These are phyloP conservation scores for Carollia perspicillata DNA, from an alignment of 2,113 vertebrate genomes.

Conservation along the genomic window DNA sequence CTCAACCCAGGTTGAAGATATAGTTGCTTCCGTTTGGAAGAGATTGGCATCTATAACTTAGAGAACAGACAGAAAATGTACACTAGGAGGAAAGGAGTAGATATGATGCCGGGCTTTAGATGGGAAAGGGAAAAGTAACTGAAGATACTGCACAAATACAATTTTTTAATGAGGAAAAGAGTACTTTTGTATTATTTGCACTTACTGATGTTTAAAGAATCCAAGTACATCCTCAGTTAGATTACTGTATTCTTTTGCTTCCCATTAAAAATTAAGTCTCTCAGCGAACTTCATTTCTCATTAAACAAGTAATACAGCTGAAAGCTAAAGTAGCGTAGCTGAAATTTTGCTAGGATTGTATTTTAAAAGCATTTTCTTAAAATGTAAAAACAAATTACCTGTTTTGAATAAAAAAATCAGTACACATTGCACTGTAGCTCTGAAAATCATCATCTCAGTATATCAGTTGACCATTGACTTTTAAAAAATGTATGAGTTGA, in stretches of 20 bases:
- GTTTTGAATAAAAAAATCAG: constrained; percentile 65
- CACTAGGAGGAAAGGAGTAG: neutral
- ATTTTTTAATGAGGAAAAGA: neutral
- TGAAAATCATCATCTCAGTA: constrained; percentile 54
- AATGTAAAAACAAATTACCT: constrained; percentile 20
- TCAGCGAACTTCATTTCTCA: constrained; percentile 25
- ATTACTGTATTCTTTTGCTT: neutral
- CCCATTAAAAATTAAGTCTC: constrained; percentile 30
- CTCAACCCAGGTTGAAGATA: neutral
- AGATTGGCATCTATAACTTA: neutral
- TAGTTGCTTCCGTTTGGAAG: neutral
- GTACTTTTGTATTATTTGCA: neutral
- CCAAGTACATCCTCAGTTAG: neutral
- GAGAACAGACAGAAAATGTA: neutral
- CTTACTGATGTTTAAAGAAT: neutral
- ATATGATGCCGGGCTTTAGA: neutral
- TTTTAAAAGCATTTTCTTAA: constrained; percentile 20
- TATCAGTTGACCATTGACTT: constrained; percentile 64
- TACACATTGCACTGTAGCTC: neutral
- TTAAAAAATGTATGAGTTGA: constrained; percentile 67
- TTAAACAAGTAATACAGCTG: neutral
- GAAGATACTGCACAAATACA: neutral
- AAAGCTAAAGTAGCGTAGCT: neutral
- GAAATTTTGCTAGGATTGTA: constrained; percentile 9
- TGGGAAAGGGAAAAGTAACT: neutral